Evolutionary conservation across 37 sponge, comb jelly and placozoan genomes (phyloP), one percentile per base, ranked within the genome.

Genomic region (Cliona cf. orientalis): DNA sequence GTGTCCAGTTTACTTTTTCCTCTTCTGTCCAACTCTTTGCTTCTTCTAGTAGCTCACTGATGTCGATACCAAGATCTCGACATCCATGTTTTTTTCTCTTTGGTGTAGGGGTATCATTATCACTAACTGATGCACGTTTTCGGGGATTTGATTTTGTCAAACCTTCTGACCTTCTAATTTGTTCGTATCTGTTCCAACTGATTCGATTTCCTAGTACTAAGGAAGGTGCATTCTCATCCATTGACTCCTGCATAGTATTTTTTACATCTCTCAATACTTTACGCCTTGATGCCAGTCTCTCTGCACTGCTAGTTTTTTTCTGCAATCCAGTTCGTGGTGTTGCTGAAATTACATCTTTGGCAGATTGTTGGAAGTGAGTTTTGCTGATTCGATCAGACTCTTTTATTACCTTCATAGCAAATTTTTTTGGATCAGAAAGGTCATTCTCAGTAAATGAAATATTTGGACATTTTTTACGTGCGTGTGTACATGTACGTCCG

Each of bases 101-200:
- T 60, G 9, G 17, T 39, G 61, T 58, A 36, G 76, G 58, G 32
- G 25, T 19, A 21, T 76, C 63, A 40, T 58, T 29, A 61, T 12
- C 55, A 25, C 12, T 12, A 53, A 38, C 49, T n/a, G 23, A 3
- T 71, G 5, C 26, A 6, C 63, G 25, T 23, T 76, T 53, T 60
- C 26, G 61, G 35, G 25, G 49, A 32, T 32, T 22, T 21, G 58
- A 12, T 5, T 26, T 61, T 33, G 22, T 11, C 41, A 76, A 22
- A 7, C 62, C 76, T 76, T 76, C 63, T 11, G 34, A 26, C 29
- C 61, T 76, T 38, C 76, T 31, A 32, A 76, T 38, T 60, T 41
- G 21, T 23, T 76, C 63, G 29, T 61, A 76, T 11, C 22, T 61
- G 63, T 38, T 58, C 76, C 76, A 76, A 38, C 76, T 76, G 11